Percentiles rank a stretch among this genome's conserved stretches.
Evolutionary conservation across 2,113 vertebrate genomes (phyloP).

Genomic region (Sprattus sprattus): DNA sequence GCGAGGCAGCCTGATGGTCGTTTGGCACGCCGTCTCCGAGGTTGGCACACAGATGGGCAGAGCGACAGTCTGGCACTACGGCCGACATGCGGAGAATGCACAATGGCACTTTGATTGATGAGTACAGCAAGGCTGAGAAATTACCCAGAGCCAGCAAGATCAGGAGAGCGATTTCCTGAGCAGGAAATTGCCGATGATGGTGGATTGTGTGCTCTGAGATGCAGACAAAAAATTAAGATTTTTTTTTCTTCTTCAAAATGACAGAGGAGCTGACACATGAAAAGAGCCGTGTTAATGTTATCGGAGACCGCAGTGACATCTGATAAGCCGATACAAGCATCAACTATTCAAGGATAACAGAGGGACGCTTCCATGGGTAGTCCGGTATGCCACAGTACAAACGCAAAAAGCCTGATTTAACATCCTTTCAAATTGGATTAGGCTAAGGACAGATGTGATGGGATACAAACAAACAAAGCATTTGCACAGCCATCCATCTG

Average conservation of each 20-base stretch:
- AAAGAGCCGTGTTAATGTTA: constrained; percentile 15
- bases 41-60: background rate
- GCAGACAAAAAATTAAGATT: constrained; percentile 11
- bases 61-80: background rate
- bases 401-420: background rate
- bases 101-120: constrained; percentile 32
- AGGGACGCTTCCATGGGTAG: background rate
- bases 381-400: background rate
- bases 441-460: constrained; percentile 6
- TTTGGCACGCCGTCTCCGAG: background rate
- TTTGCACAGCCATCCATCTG: constrained; percentile 7
- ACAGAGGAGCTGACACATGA: constrained; percentile 34
- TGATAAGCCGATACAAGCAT: background rate
- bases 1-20: background rate
- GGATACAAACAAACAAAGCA: constrained; percentile 6
- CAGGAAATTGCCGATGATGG: constrained; percentile 31
- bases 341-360: background rate
- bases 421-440: constrained; percentile 9
- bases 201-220: background rate
- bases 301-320: background rate
- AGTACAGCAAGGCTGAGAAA: constrained; percentile 17
- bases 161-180: constrained; percentile 12
- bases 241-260: constrained; percentile 22
- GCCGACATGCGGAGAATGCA: background rate
- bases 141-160: constrained; percentile 16